phyloP scores from a whole-genome alignment of 2,888 invertebrate species.

The Linnaemya vulpina region DNA sequence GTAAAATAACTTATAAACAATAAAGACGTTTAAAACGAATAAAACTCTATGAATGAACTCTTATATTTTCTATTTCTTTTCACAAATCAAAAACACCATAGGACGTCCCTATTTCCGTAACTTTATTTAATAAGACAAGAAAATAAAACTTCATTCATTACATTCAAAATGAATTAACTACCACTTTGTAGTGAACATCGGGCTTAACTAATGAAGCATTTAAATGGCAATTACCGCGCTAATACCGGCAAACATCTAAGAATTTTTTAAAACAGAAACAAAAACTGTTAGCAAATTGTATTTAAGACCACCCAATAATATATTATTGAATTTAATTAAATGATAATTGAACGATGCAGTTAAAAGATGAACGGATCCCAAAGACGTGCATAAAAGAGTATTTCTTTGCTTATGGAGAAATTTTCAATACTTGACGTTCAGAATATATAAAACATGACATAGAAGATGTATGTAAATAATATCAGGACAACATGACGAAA shows the following conservation, averaged over 20 bases:
- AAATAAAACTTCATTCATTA: slow-evolving; percentile 38
- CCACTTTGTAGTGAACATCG: slow-evolving; percentile 45
- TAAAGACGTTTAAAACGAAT: background rate
- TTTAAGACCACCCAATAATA: slow-evolving; percentile 67
- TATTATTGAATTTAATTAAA: slow-evolving; percentile 69
- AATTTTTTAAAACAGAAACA: slow-evolving; percentile 17
- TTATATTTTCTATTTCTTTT: background rate
- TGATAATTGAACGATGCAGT: slow-evolving; percentile 60
- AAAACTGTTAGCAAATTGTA: slow-evolving; percentile 28
- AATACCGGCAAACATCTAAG: slow-evolving; percentile 69
- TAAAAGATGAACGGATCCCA: background rate
- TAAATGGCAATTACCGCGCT: slow-evolving; percentile 68
- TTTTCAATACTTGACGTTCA: background rate
- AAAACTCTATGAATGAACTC: slow-evolving; percentile 58
- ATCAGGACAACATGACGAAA: slow-evolving; percentile 47
- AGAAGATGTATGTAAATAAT: slow-evolving; percentile 47
- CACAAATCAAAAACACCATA: slow-evolving; percentile 58
- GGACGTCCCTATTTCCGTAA: slow-evolving; percentile 45
- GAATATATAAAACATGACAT: slow-evolving; percentile 44
- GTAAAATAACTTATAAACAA: background rate
- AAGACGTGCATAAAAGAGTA: slow-evolving; percentile 1
- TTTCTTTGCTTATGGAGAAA: background rate
- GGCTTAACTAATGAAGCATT: slow-evolving; percentile 53
- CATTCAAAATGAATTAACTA: slow-evolving; percentile 40
- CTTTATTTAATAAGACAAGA: slow-evolving; percentile 38